Evolutionary conservation across 2,888 invertebrate genomes (phyloP).

Genomic region (Xanthia togata): DNA sequence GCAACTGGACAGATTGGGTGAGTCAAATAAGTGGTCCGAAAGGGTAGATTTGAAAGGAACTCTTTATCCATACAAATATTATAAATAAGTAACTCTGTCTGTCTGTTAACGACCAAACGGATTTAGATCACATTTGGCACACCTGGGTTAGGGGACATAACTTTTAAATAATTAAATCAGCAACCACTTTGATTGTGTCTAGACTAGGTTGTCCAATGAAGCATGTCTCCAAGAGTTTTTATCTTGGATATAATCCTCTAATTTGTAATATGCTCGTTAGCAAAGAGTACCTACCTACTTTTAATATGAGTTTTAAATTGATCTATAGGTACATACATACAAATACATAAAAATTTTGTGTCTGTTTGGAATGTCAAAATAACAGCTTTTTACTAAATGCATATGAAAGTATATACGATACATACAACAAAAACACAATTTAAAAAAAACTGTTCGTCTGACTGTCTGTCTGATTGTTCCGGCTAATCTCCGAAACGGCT

Average conservation of each 20-base stretch:
- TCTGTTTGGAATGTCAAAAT: no score
- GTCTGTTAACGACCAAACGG: background rate
- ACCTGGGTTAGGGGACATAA: background rate
- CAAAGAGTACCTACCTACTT: no score
- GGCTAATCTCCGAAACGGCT: no score
- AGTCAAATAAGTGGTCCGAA: constrained; percentile 13
- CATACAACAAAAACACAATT: no score
- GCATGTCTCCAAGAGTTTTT: background rate
- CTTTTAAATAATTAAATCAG: background rate
- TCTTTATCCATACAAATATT: background rate
- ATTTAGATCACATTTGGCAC: background rate
- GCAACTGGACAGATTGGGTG: constrained; percentile 87
- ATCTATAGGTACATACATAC: no score
- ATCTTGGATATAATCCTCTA: background rate
- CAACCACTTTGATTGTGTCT: background rate
- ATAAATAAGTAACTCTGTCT: background rate
- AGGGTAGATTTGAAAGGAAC: background rate
- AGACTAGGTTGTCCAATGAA: background rate
- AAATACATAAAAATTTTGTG: no score
- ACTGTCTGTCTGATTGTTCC: no score
- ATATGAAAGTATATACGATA: no score
- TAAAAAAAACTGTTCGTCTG: no score
- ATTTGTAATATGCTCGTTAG: background rate
- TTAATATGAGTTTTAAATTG: background rate
- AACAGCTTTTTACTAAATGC: no score